Conservation (phyloP, 2,888 invertebrate genomes). For the Graphium colonna region DNA sequence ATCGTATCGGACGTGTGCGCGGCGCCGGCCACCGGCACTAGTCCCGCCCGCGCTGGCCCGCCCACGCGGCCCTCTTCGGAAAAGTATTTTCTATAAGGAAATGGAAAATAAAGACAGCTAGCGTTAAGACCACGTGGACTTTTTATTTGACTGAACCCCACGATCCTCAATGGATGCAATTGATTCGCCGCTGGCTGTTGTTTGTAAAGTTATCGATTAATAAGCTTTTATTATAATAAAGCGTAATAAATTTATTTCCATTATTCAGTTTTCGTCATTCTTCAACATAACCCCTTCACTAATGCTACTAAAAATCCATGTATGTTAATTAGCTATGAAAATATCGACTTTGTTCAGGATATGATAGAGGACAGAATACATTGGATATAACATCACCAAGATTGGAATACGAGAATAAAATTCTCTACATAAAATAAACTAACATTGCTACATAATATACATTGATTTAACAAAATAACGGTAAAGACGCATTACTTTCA, state of each 20-base stretch:
- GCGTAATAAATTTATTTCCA: slow-evolving; percentile 1
- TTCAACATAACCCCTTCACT: background rate
- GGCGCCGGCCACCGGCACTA: too few relatives aligned
- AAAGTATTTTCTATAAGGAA: slow-evolving; percentile 79
- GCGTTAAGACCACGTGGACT: slow-evolving; percentile 65
- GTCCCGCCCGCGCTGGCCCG: too few relatives aligned
- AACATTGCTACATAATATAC: too few relatives aligned
- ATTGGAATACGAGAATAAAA: too few relatives aligned
- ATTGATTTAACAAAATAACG: too few relatives aligned
- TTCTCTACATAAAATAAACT: too few relatives aligned
- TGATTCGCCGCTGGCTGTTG: background rate
- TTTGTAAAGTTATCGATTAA: slow-evolving; percentile 1
- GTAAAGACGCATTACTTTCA: too few relatives aligned
- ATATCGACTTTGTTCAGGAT: background rate
- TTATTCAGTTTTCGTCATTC: background rate
- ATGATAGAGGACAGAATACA: background rate
- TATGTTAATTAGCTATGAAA: too few relatives aligned
- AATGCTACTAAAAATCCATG: background rate
- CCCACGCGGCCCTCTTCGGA: too few relatives aligned
- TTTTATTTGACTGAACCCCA: slow-evolving; percentile 43
- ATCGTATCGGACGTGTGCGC: too few relatives aligned
- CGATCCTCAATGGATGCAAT: background rate
- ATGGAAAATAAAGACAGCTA: slow-evolving; percentile 81
- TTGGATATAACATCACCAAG: too few relatives aligned
- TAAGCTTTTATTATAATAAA: slow-evolving; percentile 1